Evolutionary conservation across 2,888 invertebrate species (phyloP).

Genomic region (Dryocosmus kuriphilus): DNA sequence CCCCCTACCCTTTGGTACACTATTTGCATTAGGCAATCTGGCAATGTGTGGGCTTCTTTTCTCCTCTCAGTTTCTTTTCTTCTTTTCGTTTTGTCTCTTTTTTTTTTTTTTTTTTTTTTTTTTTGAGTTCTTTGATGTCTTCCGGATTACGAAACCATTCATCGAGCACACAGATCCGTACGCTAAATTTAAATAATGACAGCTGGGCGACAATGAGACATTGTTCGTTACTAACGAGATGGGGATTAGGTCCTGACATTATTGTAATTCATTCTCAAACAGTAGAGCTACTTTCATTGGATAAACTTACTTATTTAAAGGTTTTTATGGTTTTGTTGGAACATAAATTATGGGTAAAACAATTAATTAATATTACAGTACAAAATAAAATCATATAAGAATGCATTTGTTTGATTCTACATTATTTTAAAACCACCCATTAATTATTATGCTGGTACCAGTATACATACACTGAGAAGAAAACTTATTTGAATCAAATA

Average conservation of each 20-base stretch:
- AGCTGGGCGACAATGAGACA: constrained; percentile 32
- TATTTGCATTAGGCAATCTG: constrained; percentile 32
- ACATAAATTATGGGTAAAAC: not conserved
- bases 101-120: not conserved
- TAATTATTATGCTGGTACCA: too few species aligned
- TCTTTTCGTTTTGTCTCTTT: not conserved
- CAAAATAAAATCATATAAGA: too few species aligned
- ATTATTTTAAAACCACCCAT: too few species aligned
- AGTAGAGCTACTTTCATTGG: constrained; percentile 20
- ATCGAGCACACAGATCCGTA: constrained; percentile 8
- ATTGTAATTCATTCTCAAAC: constrained; percentile 33
- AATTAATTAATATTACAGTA: not conserved
- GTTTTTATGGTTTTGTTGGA: not conserved
- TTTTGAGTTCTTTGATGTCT: not conserved
- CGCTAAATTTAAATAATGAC: constrained; percentile 30
- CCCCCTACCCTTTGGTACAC: not conserved
- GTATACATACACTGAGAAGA: too few species aligned
- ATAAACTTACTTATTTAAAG: constrained; percentile 5
- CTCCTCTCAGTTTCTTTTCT: not conserved
- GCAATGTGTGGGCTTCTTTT: constrained; percentile 26
- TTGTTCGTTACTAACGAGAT: constrained; percentile 33
- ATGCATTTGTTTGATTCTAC: too few species aligned
- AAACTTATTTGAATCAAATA: too few species aligned
- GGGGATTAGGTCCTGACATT: constrained; percentile 24
- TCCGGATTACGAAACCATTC: constrained; percentile 35